Base-by-base conservation (phyloP, 2,888 invertebrate genomes). In the Thysanoteuthis rhombus region DNA sequence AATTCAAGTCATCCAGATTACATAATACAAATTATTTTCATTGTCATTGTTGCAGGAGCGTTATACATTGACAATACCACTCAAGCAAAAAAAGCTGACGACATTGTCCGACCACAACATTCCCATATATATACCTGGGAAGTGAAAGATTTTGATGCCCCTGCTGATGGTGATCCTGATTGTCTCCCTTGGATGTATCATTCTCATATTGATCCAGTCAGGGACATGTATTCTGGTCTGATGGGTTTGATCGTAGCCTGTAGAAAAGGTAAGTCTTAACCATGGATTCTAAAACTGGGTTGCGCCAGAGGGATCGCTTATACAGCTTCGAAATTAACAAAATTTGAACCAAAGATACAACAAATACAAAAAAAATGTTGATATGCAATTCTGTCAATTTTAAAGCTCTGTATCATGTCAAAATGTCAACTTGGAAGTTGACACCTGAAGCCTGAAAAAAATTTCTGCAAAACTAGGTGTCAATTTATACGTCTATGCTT, bases 221-320 rank as follows among this genome's bases (percentile, higher is more conserved):
- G 42, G n/a, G 94, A 94, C 40, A 93, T 93, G 40, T 91, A 93
- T 42, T 28, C 94, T 75, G 94, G 94, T 40, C 89, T 94, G 28
- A 93, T 94, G 40, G 94, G 94, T 5, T 45, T 92, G 32, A 28
- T 94, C 28, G 38, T 94, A 32, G 75, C 89, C 36, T 94, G 94
- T 92, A 94, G 93, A 92, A 93, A 52, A 93, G 95, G 96, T 95
- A 94, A 89, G 93, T 90, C n/a, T 45, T 6, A 92, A 16, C 5
- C 6, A 42, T 5, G 6, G 12, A 12, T 5, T 8, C 12, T 42
- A 8, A 42, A 12, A 42, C 42, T 12, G 5, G 5, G 12, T 47
- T 16, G 16, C 22, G 22, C 47, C 47, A 16, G 4, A 22, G 2
- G 47, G 4, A 47, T 22, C 22, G 4, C 47, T 47, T 22, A 6